Base-by-base conservation (phyloP, 2,113 vertebrate species). In the Leucopternis melanops region DNA sequence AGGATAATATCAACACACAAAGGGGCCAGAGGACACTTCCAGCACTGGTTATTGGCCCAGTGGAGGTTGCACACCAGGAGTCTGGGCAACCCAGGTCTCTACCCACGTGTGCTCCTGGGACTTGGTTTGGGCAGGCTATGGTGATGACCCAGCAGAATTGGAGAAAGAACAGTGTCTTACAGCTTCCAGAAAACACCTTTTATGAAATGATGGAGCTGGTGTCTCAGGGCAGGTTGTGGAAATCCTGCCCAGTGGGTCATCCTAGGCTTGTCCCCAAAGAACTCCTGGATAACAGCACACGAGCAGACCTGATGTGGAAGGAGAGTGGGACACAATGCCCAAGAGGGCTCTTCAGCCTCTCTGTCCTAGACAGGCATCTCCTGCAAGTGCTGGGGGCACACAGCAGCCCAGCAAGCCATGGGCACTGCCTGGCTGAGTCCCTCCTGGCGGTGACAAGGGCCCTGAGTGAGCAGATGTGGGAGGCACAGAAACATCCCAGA, bases 31-130 rank as follows among this genome's bases (percentile, higher is more conserved):
- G 54, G n/a, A 52, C 34, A 54, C 25, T 36, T 36, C 18, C 63
- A 82, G 40, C 49, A 36, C 52, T 21, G 7, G 20, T 18, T 32
- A 10, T 7, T 54, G 40, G 26, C 32, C 23, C n/a, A 18, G 11
- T 13, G 34, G 32, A 79, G 15, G 16, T 42, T 45, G 62, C 18
- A 31, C 34, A 26, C 5, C 6, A 26, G 11, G 8, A 89, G 22
- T 26, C 6, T 73, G 49, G 77, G 40, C 19, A 59, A 23, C 18
- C 13, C 0, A 0, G 13, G 31, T 38, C 9, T 92, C 20, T 29
- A 67, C 36, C 42, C 3, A 1, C 2, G 0, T 45, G 22, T 69
- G 40, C 9, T 45, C 17, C 61, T 45, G 54, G 15, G 18, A 32
- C 27, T 59, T 52, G 20, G 2, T 52, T 84, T 81, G 59, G 36